Percentiles rank a stretch among this genome's conserved stretches.
phyloP scores from a whole-genome alignment of 1,140 invertebrate genomes.

The Solenopsis fugax region DNA sequence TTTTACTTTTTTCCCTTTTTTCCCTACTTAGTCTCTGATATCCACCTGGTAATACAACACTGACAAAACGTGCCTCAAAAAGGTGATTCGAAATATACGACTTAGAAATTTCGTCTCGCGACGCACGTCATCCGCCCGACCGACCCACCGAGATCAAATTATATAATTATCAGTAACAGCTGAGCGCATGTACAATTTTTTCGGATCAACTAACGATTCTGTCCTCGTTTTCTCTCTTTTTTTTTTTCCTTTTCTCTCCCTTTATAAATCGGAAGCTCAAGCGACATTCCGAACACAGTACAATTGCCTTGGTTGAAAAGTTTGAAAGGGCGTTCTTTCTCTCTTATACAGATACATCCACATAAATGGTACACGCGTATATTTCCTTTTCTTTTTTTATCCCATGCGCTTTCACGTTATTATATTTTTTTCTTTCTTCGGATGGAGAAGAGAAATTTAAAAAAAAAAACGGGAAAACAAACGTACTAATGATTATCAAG shows the following conservation, averaged over 20 bases:
- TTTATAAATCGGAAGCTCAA: slow-evolving; percentile 20
- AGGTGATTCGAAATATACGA: neutral
- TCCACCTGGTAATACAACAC: neutral
- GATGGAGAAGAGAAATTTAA: slow-evolving; percentile 71
- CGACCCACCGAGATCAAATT: slow-evolving; percentile 62
- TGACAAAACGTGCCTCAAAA: neutral
- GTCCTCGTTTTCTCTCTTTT: neutral
- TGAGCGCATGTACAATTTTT: slow-evolving; percentile 59
- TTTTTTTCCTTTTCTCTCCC: no score
- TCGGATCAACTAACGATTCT: slow-evolving; percentile 28
- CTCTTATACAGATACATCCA: neutral
- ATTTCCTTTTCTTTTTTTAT: neutral
- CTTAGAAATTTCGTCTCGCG: neutral
- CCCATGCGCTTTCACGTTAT: slow-evolving; percentile 48
- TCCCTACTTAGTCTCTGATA: neutral
- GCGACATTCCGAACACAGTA: slow-evolving; percentile 26
- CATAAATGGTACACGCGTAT: slow-evolving; percentile 4
- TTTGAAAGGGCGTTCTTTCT: slow-evolving; percentile 19
- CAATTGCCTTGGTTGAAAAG: slow-evolving; percentile 10
- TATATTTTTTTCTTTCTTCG: slow-evolving; percentile 47
- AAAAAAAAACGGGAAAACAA: slow-evolving; percentile 64
- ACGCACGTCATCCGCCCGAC: slow-evolving; percentile 18
- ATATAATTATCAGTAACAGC: slow-evolving; percentile 51
- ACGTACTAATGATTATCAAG: slow-evolving; percentile 72
- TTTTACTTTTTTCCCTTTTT: neutral